Evolutionary conservation across 2,888 invertebrate genomes (phyloP).

Genomic region (Eupithecia tripunctaria): DNA sequence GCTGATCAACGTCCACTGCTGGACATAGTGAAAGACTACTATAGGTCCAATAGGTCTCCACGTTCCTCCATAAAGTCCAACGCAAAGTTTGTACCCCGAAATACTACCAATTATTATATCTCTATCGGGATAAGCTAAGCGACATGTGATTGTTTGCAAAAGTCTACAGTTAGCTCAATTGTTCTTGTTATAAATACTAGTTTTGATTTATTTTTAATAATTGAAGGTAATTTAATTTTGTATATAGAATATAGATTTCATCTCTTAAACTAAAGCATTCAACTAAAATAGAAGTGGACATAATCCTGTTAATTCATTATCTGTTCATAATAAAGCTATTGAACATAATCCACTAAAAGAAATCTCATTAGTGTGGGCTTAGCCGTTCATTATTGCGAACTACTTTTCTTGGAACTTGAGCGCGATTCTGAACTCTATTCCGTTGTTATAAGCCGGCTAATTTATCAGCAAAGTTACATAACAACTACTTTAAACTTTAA

Average conservation of each 20-base stretch:
- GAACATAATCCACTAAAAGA: slow-evolving; percentile 12
- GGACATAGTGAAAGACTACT: no score
- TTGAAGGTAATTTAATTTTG: no score
- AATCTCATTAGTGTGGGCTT: slow-evolving; percentile 7
- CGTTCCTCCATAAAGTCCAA: no score
- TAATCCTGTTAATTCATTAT: background rate
- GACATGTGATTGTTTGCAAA: no score
- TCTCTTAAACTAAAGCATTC: background rate
- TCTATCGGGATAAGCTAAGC: no score
- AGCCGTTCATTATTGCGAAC: slow-evolving; percentile 11
- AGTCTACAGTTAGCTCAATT: no score
- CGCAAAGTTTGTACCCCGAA: no score
- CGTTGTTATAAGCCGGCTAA: slow-evolving; percentile 10
- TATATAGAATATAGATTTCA: background rate
- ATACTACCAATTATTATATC: no score
- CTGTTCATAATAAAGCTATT: slow-evolving; percentile 2
- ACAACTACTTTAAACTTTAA: slow-evolving; percentile 26
- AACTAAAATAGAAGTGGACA: background rate
- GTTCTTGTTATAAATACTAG: no score
- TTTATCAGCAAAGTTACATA: background rate
- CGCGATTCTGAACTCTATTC: slow-evolving; percentile 15
- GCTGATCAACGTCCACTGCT: no score
- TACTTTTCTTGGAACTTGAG: background rate
- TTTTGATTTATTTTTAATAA: no score
- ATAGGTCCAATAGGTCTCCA: no score